These are phyloP conservation scores for Conops quadrifasciatus DNA, from an alignment of 2,888 invertebrate species.

Conservation along the genomic window DNA sequence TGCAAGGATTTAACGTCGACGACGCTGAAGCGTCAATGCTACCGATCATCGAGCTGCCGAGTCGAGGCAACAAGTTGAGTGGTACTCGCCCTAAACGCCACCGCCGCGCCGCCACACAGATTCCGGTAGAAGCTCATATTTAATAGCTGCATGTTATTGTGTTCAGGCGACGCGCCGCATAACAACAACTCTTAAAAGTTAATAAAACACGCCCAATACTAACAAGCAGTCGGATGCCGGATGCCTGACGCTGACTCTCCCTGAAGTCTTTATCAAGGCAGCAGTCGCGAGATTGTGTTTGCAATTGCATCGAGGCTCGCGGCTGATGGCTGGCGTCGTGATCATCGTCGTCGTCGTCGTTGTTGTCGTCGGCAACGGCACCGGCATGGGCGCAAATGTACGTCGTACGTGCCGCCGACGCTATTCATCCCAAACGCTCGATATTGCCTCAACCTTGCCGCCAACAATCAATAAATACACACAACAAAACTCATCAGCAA, in stretches of 20 bases:
- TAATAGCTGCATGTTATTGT: neutral
- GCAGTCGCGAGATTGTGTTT: neutral
- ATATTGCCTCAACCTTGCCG: neutral
- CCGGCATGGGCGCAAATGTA: neutral
- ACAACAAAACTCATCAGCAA: too few species aligned
- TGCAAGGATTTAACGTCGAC: neutral
- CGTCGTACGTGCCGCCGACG: neutral
- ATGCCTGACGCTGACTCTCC: conserved; percentile 48
- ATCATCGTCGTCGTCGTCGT: neutral
- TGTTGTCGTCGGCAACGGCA: neutral
- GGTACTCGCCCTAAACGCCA: too few species aligned
- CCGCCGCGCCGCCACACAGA: neutral
- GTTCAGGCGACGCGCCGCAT: neutral
- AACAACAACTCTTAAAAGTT: conserved; percentile 57
- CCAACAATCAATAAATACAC: neutral
- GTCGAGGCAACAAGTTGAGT: neutral
- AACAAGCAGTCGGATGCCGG: conserved; percentile 57
- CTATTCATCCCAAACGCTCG: neutral
- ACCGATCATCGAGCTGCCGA: neutral
- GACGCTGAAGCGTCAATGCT: neutral
- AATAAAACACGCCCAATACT: conserved; percentile 64
- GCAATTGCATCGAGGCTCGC: too few species aligned
- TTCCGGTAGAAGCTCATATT: conserved; percentile 16
- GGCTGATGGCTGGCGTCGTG: neutral
- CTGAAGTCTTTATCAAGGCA: conserved; percentile 59